Evolutionary conservation across 37 sponge, comb jelly and placozoan species (phyloP).

Genomic region (Eunapius fragilis): DNA sequence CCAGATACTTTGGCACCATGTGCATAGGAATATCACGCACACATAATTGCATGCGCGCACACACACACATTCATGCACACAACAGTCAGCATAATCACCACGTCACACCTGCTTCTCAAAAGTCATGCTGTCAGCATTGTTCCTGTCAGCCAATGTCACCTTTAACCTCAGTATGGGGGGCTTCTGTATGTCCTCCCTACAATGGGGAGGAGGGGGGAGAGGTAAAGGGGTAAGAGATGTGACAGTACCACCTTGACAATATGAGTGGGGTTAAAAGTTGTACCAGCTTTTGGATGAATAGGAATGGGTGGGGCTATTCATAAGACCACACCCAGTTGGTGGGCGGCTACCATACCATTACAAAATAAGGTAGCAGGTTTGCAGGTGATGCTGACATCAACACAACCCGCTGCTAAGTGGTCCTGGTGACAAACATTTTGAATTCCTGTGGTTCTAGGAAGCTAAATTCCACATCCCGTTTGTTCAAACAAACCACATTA

Average conservation of each 20-base stretch:
- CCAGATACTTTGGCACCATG: no score
- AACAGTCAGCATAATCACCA: not conserved
- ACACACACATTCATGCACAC: not conserved
- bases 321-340: conserved; percentile 4
- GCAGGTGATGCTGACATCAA: not conserved
- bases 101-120: conserved; percentile 69
- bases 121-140: conserved; percentile 1
- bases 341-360: no score
- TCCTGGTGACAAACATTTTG: not conserved
- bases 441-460: not conserved
- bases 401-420: not conserved
- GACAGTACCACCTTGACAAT: no score
- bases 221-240: not conserved
- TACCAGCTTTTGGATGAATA: no score
- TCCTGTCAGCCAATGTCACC: conserved; percentile 17
- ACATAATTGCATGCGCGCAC: no score
- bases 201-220: not conserved
- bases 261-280: no score
- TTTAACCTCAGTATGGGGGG: conserved; percentile 48
- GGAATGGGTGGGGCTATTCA: no score
- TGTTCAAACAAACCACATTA: not conserved
- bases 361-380: no score
- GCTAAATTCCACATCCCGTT: not conserved
- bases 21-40: no score
- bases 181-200: not conserved